These are phyloP conservation scores for Reticulitermes lucifugus DNA, from an alignment of 2,888 invertebrate genomes.

Conservation along the genomic window DNA sequence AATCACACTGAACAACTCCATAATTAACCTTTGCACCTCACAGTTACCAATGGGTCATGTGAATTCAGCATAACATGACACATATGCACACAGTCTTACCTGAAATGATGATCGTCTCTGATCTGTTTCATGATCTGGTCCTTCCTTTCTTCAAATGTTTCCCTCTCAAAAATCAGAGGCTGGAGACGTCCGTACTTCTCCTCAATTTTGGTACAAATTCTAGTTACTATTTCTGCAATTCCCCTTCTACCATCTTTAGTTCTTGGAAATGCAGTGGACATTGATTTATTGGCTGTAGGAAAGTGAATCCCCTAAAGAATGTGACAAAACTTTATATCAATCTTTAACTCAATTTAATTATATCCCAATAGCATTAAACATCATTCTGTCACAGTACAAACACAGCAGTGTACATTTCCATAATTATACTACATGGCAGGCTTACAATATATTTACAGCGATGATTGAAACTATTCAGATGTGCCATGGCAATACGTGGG, in stretches of 20 bases:
- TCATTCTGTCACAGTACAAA: too few relatives aligned
- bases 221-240: constrained; percentile 61
- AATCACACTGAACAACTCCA: too few relatives aligned
- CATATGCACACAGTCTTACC: constrained; percentile 59
- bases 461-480: constrained; percentile 83
- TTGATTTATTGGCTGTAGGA: constrained; percentile 70
- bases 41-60: too few relatives aligned
- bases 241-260: constrained; percentile 65
- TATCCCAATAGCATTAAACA: too few relatives aligned
- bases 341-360: too few relatives aligned
- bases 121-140: constrained; percentile 71
- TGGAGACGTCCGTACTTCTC: constrained; percentile 77
- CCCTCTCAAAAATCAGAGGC: constrained; percentile 75
- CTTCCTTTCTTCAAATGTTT: constrained; percentile 76
- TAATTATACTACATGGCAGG: neutral
- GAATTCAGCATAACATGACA: too few relatives aligned
- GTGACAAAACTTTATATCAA: constrained; percentile 13
- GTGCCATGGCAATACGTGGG: constrained; percentile 81
- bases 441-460: constrained; percentile 75
- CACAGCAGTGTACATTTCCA: too few relatives aligned
- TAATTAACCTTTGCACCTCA: too few relatives aligned
- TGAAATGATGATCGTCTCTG: constrained; percentile 74
- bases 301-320: constrained; percentile 62
- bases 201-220: constrained; percentile 77
- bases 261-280: constrained; percentile 70